phyloP scores from a whole-genome alignment of 2,113 vertebrate species.

The Sinocyclocheilus rhinocerous region DNA sequence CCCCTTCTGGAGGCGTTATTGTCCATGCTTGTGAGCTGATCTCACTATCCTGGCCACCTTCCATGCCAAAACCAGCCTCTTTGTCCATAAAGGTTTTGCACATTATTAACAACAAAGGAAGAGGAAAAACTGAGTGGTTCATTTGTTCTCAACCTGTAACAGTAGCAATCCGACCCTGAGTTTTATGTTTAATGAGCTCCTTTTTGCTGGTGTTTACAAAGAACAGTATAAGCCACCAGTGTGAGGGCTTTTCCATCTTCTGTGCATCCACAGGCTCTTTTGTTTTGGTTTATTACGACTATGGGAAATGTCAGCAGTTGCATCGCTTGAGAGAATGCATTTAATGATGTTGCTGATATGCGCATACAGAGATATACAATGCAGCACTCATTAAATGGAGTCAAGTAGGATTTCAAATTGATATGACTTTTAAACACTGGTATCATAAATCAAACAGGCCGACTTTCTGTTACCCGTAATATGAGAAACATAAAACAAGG shows the following conservation, averaged over 20 bases:
- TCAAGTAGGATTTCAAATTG: slow-evolving; percentile 46
- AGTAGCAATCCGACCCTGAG: background rate
- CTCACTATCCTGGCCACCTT: background rate
- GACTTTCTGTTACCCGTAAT: slow-evolving; percentile 25
- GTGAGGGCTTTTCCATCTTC: slow-evolving; percentile 24
- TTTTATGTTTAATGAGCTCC: slow-evolving; percentile 24
- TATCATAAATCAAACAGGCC: slow-evolving; percentile 42
- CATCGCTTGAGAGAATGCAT: slow-evolving; percentile 30
- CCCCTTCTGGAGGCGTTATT: slow-evolving; percentile 11
- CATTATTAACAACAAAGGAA: background rate
- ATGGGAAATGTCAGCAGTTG: slow-evolving; percentile 39
- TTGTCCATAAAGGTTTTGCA: background rate
- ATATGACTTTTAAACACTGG: slow-evolving; percentile 46
- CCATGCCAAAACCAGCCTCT: background rate
- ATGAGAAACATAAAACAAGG: slow-evolving; percentile 27
- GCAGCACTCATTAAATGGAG: slow-evolving; percentile 44
- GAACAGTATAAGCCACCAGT: background rate
- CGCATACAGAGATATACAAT: slow-evolving; percentile 1
- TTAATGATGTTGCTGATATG: slow-evolving; percentile 46
- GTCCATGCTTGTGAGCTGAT: slow-evolving; percentile 14
- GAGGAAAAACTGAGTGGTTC: background rate
- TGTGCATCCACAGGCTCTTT: slow-evolving; percentile 17
- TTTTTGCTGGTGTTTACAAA: slow-evolving; percentile 33
- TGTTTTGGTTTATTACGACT: slow-evolving; percentile 39
- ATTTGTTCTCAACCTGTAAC: slow-evolving; percentile 1